Percentiles rank a stretch among this genome's conserved stretches.
Evolutionary conservation across 92 coral and sea anemone genomes (phyloP).

Genomic region (Pocillopora grandis): DNA sequence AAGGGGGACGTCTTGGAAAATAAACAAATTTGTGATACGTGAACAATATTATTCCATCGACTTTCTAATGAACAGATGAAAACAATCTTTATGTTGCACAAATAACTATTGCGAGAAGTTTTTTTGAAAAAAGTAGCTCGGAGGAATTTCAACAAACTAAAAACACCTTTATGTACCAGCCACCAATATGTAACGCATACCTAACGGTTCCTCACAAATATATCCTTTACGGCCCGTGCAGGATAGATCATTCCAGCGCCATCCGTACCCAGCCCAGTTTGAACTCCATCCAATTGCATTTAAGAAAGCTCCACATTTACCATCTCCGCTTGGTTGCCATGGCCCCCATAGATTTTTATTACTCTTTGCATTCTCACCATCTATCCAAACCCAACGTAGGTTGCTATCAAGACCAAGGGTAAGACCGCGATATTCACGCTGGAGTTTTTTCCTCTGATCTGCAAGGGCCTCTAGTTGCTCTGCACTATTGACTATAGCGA

Average conservation of each 20-base stretch:
- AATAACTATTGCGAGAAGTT: no score
- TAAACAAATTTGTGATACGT: not conserved
- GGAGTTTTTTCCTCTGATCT: not conserved
- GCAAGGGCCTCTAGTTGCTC: not conserved
- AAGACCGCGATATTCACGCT: not conserved
- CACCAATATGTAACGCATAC: not conserved
- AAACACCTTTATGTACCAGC: no score
- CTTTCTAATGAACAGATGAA: no score
- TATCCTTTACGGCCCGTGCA: not conserved
- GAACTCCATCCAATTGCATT: slow-evolving; percentile 10
- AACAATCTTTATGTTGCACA: no score
- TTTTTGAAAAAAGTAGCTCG: no score
- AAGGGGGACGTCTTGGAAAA: not conserved
- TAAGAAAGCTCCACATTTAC: slow-evolving; percentile 25
- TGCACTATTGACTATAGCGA: slow-evolving; percentile 12
- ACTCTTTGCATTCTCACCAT: not conserved
- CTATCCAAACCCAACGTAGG: slow-evolving; percentile 23
- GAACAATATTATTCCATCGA: no score
- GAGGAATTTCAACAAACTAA: no score
- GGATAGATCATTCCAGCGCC: slow-evolving; percentile 31
- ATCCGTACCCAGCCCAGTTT: slow-evolving; percentile 24
- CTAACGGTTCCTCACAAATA: slow-evolving; percentile 29
- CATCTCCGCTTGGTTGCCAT: slow-evolving; percentile 29
- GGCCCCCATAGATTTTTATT: slow-evolving; percentile 19
- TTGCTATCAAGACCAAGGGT: slow-evolving; percentile 3